phyloP scores from a whole-genome alignment of 2,113 vertebrate genomes.

The Orycteropus afer region DNA sequence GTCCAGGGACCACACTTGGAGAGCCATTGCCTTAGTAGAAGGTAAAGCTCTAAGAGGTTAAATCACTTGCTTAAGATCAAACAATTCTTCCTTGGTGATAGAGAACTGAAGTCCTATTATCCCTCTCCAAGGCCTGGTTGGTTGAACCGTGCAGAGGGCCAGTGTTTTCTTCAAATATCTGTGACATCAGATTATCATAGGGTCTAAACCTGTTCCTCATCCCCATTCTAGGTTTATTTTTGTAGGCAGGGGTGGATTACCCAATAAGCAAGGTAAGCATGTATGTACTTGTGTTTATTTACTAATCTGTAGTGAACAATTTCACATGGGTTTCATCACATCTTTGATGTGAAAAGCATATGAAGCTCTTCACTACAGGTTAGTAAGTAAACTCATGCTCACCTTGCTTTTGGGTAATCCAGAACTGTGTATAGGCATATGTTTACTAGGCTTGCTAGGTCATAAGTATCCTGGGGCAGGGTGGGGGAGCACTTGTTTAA shows the following conservation, averaged over 20 bases:
- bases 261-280: too few species aligned
- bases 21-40: background rate
- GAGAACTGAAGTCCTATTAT: background rate
- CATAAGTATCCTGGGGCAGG: background rate
- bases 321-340: too few species aligned
- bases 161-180: conserved; percentile 15
- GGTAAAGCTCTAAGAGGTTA: background rate
- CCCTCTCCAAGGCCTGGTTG: background rate
- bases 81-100: background rate
- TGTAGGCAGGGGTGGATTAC: too few species aligned
- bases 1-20: background rate
- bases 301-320: too few species aligned
- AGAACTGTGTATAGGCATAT: background rate
- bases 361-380: too few species aligned
- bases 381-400: too few species aligned
- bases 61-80: background rate
- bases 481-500: background rate
- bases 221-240: background rate
- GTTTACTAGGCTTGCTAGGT: background rate
- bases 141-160: background rate
- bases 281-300: too few species aligned
- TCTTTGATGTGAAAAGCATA: too few species aligned
- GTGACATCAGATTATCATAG: background rate
- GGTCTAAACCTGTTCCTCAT: background rate
- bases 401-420: too few species aligned